Conservation (phyloP, 64 coral and sea anemone genomes). For the Montipora foliosa region DNA sequence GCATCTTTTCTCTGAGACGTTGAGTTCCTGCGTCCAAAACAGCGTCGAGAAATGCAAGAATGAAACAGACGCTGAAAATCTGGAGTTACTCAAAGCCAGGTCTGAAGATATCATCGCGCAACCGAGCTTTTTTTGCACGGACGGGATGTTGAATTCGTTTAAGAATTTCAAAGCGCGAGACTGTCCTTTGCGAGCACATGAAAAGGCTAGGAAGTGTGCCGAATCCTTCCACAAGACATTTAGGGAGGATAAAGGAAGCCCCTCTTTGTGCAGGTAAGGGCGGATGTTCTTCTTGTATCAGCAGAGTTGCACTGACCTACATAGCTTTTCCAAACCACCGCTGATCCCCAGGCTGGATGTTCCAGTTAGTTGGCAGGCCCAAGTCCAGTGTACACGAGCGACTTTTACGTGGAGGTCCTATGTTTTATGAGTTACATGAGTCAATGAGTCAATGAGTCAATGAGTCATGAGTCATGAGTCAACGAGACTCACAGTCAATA, state of each 20-base stretch:
- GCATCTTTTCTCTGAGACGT: not conserved
- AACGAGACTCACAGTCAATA: too few species aligned
- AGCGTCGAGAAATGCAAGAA: not conserved
- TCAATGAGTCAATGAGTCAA: too few species aligned
- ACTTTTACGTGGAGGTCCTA: too few species aligned
- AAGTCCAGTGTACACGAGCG: too few species aligned
- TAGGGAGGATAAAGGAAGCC: not conserved
- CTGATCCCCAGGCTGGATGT: too few species aligned
- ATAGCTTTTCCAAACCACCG: too few species aligned
- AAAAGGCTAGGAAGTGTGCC: not conserved
- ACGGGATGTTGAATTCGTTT: not conserved
- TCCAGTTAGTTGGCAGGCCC: too few species aligned
- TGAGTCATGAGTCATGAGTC: too few species aligned
- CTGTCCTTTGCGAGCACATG: not conserved
- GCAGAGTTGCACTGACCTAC: too few species aligned
- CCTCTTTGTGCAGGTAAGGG: slow-evolving; percentile 1
- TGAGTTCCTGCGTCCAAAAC: not conserved
- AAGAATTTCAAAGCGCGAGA: not conserved
- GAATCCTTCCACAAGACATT: not conserved
- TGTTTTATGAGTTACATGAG: too few species aligned
- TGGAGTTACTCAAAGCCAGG: not conserved
- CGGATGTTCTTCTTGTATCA: not conserved
- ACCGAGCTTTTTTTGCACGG: not conserved
- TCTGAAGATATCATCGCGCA: not conserved
- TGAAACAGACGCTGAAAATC: not conserved